Evolutionary conservation across 2,797 vertebrate species (phyloP).

Genomic region (Alca torda): DNA sequence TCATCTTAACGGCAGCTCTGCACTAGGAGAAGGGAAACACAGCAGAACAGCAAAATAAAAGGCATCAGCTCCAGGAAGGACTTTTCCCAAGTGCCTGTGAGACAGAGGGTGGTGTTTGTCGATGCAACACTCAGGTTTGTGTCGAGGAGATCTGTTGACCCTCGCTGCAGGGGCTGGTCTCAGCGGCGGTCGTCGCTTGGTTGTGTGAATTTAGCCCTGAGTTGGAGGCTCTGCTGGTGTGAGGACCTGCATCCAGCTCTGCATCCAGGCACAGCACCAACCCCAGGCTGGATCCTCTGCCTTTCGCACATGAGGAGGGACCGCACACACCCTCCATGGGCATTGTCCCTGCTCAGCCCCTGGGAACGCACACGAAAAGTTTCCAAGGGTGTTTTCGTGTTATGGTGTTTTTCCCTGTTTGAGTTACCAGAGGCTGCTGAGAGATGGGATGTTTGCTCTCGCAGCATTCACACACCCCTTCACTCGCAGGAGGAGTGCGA

Average conservation of each 20-base stretch:
- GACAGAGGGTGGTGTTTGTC: accelerated
- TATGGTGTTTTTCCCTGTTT: background rate
- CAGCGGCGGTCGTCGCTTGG: accelerated
- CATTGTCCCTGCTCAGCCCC: background rate
- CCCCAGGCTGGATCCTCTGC: background rate
- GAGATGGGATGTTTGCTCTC: accelerated
- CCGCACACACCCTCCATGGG: accelerated
- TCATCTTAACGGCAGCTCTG: accelerated
- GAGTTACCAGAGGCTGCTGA: background rate
- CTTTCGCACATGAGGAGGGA: accelerated
- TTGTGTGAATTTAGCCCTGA: background rate
- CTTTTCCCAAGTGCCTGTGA: background rate
- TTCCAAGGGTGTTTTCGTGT: background rate
- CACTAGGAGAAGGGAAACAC: background rate
- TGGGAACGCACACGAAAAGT: background rate
- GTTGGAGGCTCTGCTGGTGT: background rate
- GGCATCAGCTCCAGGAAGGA: background rate
- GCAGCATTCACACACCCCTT: accelerated
- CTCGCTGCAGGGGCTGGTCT: background rate
- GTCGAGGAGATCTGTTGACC: accelerated
- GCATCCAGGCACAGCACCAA: too few species aligned
- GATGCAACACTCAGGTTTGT: background rate
- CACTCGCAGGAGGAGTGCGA: accelerated
- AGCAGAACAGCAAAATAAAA: background rate
- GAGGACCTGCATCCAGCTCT: background rate